These are phyloP conservation scores for Lepus timidus DNA, from an alignment of 2,113 vertebrate genomes.

Conservation along the genomic window DNA sequence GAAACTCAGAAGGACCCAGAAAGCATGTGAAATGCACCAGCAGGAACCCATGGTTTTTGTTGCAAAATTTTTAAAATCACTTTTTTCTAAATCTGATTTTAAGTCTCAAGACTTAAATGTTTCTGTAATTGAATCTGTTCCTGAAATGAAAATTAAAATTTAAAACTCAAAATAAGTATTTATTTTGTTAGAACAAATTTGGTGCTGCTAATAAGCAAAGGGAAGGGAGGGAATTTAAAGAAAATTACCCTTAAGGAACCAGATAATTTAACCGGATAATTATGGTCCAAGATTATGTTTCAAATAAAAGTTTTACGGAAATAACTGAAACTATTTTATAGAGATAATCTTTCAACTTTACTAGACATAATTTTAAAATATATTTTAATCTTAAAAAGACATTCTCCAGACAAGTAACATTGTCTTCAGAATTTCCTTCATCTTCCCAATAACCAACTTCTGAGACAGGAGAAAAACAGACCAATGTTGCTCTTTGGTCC, in stretches of 20 bases:
- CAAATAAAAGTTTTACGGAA: constrained; percentile 52
- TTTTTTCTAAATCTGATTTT: constrained; percentile 44
- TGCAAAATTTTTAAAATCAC: not conserved
- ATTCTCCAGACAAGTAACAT: constrained; percentile 50
- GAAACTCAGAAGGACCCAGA: constrained; percentile 42
- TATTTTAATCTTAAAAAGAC: constrained; percentile 24
- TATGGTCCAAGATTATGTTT: constrained; percentile 53
- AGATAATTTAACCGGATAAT: constrained; percentile 83
- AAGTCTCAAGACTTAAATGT: constrained; percentile 15
- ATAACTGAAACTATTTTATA: constrained; percentile 16
- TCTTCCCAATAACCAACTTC: constrained; percentile 33
- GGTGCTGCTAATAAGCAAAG: constrained; percentile 84
- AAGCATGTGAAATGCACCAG: not conserved
- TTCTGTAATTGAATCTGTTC: constrained; percentile 63
- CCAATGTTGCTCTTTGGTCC: not conserved
- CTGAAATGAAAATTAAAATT: constrained; percentile 68
- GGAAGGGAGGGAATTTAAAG: constrained; percentile 80
- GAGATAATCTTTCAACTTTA: constrained; percentile 30
- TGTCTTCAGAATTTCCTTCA: constrained; percentile 10
- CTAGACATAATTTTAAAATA: not conserved
- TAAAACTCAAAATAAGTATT: constrained; percentile 75
- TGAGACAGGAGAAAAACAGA: not conserved
- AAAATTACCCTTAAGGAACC: constrained; percentile 90
- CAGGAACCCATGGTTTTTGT: not conserved
- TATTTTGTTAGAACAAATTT: constrained; percentile 82